Base-by-base conservation (phyloP, 2,888 invertebrate species). In the Agriopis marginaria region DNA sequence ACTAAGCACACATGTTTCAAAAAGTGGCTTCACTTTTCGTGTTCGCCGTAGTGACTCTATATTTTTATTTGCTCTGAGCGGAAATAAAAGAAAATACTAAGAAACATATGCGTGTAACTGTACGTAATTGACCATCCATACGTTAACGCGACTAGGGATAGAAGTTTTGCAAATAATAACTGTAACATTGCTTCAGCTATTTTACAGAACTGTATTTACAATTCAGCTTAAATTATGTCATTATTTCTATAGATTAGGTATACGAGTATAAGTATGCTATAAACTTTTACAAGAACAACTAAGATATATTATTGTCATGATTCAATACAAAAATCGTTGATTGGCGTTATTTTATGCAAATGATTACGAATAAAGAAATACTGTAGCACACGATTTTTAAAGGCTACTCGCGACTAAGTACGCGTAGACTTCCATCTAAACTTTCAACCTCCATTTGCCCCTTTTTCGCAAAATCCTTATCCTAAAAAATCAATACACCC, bases 261-360 rank as follows among this genome's bases (percentile, higher is more conserved):
- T 42, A 56, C 17, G 61, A 61, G 50, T 58, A 59, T 66, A 49
- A 14, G 50, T 65, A 49, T 47, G 14, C 40, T 60, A 60, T 54
- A 64, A 63, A 60, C 42, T 63, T 63, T 62, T 61, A 64, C 47
- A 62, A 61, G 39, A 62, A 69, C 65, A 58, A 56, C 65, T 69
- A 69, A 61, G 45, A 45, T 56, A 56, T 55, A 64, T 70, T 71
- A 75, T 68, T 70, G 72, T 74, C 68, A 10, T 68, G 55, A 65
- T 58, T 63, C 60, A 74, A 74, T 73, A 64, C 42, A 45, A 63
- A 63, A 80, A 82, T 32, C 81, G 79, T 78, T 74, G 47, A 81
- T 81, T 80, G 82, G 82, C 77, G 81, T 80, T 75, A 23, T 77
- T 73, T 64, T 59, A 23, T 59, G 45, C 23, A 12, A 39, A 8